phyloP scores from a whole-genome alignment of 2,797 vertebrate genomes.

The Megalops cyprinoides region DNA sequence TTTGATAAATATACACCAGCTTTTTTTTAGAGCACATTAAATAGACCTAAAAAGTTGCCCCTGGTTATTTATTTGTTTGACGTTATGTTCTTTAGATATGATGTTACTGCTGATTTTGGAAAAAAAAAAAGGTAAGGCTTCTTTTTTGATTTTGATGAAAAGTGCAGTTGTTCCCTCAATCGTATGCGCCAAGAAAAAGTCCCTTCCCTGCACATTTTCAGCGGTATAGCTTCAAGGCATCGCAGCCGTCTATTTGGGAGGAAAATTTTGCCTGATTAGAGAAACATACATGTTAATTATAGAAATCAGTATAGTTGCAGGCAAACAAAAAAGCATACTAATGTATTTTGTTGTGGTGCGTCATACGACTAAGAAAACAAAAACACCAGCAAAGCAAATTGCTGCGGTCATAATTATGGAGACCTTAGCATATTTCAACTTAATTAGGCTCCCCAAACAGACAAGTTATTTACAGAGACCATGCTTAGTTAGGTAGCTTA shows the following conservation, averaged over 20 bases:
- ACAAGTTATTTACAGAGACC: conserved; percentile 45
- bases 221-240: neutral
- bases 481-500: conserved; percentile 42
- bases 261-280: conserved; percentile 49
- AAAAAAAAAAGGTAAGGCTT: neutral
- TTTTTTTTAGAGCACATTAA: neutral
- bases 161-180: neutral
- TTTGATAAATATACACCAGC: neutral
- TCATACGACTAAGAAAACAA: conserved; percentile 37
- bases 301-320: conserved; percentile 57
- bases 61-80: neutral
- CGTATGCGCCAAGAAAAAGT: neutral
- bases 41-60: neutral
- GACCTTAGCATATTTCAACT: conserved; percentile 64
- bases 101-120: neutral
- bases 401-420: conserved; percentile 57
- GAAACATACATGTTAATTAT: conserved; percentile 59
- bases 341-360: conserved; percentile 59
- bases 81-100: neutral
- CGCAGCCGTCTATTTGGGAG: conserved; percentile 30
- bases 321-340: conserved; percentile 49
- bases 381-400: conserved; percentile 54
- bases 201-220: conserved; percentile 8
- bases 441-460: conserved; percentile 54
- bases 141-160: neutral